Conservation (phyloP, 1,140 invertebrate genomes). For the Alviniconcha marisindica region DNA sequence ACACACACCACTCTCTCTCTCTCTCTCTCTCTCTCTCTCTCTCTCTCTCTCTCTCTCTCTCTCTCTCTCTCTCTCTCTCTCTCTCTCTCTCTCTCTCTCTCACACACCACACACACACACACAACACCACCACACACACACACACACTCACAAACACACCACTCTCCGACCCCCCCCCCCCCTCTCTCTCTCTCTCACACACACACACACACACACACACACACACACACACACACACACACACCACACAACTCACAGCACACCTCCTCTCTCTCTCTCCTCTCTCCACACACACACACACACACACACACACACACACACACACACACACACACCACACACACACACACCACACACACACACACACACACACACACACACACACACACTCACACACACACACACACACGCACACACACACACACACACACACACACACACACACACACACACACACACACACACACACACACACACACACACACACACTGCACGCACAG, state of each 20-base stretch:
- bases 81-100: no score
- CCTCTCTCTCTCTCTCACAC: neutral
- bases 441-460: constrained; percentile 8
- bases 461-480: constrained; percentile 8
- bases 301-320: no score
- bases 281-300: no score
- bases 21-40: no score
- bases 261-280: no score
- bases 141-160: neutral
- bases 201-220: constrained; percentile 14
- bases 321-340: no score
- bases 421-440: constrained; percentile 5
- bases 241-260: neutral
- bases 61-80: no score
- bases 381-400: constrained; percentile 8
- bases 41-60: no score
- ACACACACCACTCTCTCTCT: no score
- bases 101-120: neutral
- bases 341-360: neutral
- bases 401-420: neutral
- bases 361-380: constrained; percentile 16
- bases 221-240: neutral
- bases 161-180: no score
- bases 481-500: neutral
- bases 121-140: constrained; percentile 14